phyloP scores from a whole-genome alignment of 37 sponge, comb jelly and placozoan species.

The Chondrilla cf. caribensis region DNA sequence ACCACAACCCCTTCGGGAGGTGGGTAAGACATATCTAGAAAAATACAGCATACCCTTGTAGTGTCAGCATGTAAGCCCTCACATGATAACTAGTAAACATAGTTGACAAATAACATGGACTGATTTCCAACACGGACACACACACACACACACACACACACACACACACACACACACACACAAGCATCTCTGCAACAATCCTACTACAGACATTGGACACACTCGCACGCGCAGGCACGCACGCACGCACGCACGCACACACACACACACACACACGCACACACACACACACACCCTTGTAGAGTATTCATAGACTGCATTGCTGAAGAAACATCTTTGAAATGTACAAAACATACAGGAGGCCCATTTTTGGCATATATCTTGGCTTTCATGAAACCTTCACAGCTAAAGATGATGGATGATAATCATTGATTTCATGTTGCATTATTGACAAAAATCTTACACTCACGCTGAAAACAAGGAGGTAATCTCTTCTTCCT shows the following conservation, averaged over 20 bases:
- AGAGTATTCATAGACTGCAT: conserved; percentile 46
- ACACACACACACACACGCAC: conserved; percentile 24
- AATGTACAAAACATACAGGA: conserved; percentile 12
- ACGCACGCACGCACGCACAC: neutral
- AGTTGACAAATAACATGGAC: no score
- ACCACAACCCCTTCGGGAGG: conserved; percentile 44
- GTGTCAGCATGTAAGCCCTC: no score
- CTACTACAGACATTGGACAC: conserved; percentile 2
- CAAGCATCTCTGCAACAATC: neutral
- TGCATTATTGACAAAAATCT: no score
- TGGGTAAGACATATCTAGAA: conserved; percentile 41
- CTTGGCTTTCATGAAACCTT: neutral
- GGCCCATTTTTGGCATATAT: neutral
- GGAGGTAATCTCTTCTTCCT: conserved; percentile 48
- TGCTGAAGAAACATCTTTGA: conserved; percentile 52
- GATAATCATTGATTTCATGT: no score
- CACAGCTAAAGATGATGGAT: no score
- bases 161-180: conserved; percentile 5
- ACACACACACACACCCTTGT: conserved; percentile 37
- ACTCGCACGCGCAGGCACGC: neutral
- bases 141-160: conserved; percentile 17
- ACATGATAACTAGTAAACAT: no score
- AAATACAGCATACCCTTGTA: neutral
- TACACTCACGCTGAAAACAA: conserved; percentile 38
- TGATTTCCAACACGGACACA: neutral